phyloP scores from a whole-genome alignment of 1,140 invertebrate species.

The Vanessa atalanta region DNA sequence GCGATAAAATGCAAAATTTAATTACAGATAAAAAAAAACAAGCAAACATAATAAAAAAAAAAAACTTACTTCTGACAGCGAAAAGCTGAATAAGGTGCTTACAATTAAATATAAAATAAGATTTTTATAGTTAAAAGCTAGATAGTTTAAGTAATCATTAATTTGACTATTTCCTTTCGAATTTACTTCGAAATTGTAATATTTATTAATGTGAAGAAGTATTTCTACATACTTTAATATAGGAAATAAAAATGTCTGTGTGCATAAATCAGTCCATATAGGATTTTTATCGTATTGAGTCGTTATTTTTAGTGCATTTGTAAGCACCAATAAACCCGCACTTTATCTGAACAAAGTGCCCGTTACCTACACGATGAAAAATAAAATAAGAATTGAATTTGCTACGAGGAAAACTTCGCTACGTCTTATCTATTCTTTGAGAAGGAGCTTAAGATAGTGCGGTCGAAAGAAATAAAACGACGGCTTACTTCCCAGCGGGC shows the following conservation, averaged over 20 bases:
- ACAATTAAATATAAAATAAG: not conserved
- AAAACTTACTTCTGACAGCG: conserved; percentile 10
- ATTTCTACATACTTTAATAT: too few relatives aligned
- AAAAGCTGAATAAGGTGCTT: not conserved
- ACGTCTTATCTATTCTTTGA: conserved; percentile 16
- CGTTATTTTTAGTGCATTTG: not conserved
- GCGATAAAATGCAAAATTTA: not conserved
- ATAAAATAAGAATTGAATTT: conserved; percentile 3
- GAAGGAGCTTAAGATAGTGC: conserved; percentile 21
- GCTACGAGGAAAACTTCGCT: conserved; percentile 11
- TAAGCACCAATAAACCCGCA: conserved; percentile 4
- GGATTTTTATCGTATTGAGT: conserved; percentile 1
- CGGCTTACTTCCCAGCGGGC: conserved; percentile 14
- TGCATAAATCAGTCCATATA: not conserved
- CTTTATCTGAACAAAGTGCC: conserved; percentile 4
- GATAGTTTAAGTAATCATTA: not conserved
- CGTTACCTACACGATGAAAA: conserved; percentile 3
- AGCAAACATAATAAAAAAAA: conserved; percentile 9
- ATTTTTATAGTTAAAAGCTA: not conserved
- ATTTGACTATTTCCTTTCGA: too few relatives aligned
- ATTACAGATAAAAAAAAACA: not conserved
- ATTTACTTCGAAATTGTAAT: too few relatives aligned
- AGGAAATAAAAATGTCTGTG: not conserved
- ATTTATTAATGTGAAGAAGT: too few relatives aligned
- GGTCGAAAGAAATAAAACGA: conserved; percentile 16